These are phyloP conservation scores for Remorina albescens DNA, from an alignment of 2,797 vertebrate genomes.

Conservation along the genomic window DNA sequence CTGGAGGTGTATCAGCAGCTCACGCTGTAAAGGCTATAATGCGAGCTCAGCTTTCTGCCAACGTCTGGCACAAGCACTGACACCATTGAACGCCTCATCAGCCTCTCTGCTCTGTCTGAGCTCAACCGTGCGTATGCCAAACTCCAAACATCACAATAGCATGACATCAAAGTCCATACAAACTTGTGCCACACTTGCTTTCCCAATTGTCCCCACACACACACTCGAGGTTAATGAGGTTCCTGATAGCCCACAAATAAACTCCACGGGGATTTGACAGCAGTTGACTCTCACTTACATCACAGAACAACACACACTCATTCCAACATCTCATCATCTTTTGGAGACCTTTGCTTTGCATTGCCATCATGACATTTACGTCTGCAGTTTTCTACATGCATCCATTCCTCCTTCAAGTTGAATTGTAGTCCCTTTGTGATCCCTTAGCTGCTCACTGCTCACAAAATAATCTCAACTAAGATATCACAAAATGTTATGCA, in stretches of 20 bases:
- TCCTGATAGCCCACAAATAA: not conserved
- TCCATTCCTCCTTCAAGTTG: not conserved
- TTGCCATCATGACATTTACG: not conserved
- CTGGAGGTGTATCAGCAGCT: slow-evolving; percentile 53
- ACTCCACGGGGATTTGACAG: not conserved
- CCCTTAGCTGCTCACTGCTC: too few relatives aligned
- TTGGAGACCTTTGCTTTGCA: not conserved
- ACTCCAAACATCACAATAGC: slow-evolving; percentile 6
- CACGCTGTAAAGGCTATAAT: slow-evolving; percentile 32
- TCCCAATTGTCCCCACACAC: not conserved
- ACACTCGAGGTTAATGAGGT: not conserved
- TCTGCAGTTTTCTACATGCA: slow-evolving; percentile 4
- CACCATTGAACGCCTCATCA: slow-evolving; percentile 53
- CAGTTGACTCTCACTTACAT: not conserved
- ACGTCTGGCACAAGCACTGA: slow-evolving; percentile 58
- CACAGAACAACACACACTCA: not conserved
- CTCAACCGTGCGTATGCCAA: slow-evolving; percentile 18
- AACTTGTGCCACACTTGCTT: not conserved
- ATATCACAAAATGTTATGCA: too few relatives aligned
- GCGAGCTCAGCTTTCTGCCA: slow-evolving; percentile 62
- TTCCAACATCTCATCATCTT: too few relatives aligned
- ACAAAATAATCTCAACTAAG: too few relatives aligned
- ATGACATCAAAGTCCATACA: not conserved
- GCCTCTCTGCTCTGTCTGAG: slow-evolving; percentile 36
- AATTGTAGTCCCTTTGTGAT: not conserved